phyloP scores from a whole-genome alignment of 2,797 vertebrate genomes.

The Cyclopterus lumpus region DNA sequence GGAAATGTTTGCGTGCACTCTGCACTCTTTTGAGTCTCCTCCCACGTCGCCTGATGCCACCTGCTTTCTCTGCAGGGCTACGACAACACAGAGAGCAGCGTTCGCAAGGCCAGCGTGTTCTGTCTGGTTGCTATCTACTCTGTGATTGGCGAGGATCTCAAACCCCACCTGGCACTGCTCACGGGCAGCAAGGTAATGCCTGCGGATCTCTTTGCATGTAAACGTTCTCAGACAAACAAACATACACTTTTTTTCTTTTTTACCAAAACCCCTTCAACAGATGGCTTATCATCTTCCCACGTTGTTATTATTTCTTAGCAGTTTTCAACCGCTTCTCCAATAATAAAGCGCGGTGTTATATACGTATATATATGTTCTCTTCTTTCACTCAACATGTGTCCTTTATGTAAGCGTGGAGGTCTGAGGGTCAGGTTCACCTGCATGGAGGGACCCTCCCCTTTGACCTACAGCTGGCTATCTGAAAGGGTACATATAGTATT shows the following conservation, averaged over 20 bases:
- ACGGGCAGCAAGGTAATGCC: constrained; percentile 95
- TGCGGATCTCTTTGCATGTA: not conserved
- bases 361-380: constrained; percentile 22
- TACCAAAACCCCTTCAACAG: constrained; percentile 32
- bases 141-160: constrained; percentile 98
- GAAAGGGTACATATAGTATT: not conserved
- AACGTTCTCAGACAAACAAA: not conserved
- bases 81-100: constrained; percentile 98
- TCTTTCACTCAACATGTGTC: constrained; percentile 32
- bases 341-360: constrained; percentile 6
- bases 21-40: constrained; percentile 47
- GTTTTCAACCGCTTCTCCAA: constrained; percentile 33
- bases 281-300: constrained; percentile 59
- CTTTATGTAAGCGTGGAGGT: constrained; percentile 51
- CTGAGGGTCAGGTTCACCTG: constrained; percentile 35
- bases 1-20: constrained; percentile 75
- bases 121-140: constrained; percentile 98
- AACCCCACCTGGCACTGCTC: constrained; percentile 96
- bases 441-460: not conserved
- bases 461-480: not conserved
- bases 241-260: not conserved
- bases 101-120: constrained; percentile 98
- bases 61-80: constrained; percentile 87
- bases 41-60: constrained; percentile 41
- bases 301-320: constrained; percentile 42